Percentiles rank a stretch among this genome's conserved stretches.
These are phyloP conservation scores for Phragmatobia fuliginosa DNA, from an alignment of 2,888 invertebrate genomes.

Conservation along the genomic window DNA sequence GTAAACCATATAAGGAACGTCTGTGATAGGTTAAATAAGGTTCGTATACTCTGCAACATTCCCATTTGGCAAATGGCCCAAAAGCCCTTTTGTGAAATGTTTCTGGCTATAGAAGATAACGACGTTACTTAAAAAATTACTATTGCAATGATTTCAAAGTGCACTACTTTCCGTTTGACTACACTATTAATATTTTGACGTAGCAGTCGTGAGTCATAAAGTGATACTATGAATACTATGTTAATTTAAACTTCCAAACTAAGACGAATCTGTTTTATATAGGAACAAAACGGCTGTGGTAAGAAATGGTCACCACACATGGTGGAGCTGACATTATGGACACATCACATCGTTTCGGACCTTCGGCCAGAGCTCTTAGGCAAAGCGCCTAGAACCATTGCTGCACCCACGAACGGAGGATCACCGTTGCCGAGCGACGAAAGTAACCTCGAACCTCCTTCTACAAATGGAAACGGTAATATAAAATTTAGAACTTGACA, in stretches of 20 bases:
- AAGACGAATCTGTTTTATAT: slow-evolving; percentile 4
- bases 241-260: not conserved
- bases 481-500: slow-evolving; percentile 6
- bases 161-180: not conserved
- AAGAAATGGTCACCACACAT: slow-evolving; percentile 91
- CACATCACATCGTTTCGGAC: slow-evolving; percentile 95
- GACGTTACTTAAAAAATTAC: slow-evolving; percentile 22
- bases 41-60: slow-evolving; percentile 72
- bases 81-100: slow-evolving; percentile 37
- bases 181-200: slow-evolving; percentile 5
- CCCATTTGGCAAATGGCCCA: slow-evolving; percentile 50
- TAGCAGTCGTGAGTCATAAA: not conserved
- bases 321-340: slow-evolving; percentile 97
- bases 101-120: slow-evolving; percentile 34
- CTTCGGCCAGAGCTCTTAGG: slow-evolving; percentile 94
- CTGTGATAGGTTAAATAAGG: slow-evolving; percentile 94
- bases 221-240: not conserved
- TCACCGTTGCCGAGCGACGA: slow-evolving; percentile 89
- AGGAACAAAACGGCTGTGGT: slow-evolving; percentile 86
- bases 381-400: slow-evolving; percentile 87
- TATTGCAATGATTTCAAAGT: slow-evolving; percentile 21
- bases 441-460: slow-evolving; percentile 91
- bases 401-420: slow-evolving; percentile 82
- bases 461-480: slow-evolving; percentile 85
- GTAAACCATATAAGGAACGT: slow-evolving; percentile 94